Percentiles rank a stretch among this genome's conserved stretches.
Conservation (phyloP, 2,113 vertebrate species). For the Pseudorectes ferrugineus region DNA sequence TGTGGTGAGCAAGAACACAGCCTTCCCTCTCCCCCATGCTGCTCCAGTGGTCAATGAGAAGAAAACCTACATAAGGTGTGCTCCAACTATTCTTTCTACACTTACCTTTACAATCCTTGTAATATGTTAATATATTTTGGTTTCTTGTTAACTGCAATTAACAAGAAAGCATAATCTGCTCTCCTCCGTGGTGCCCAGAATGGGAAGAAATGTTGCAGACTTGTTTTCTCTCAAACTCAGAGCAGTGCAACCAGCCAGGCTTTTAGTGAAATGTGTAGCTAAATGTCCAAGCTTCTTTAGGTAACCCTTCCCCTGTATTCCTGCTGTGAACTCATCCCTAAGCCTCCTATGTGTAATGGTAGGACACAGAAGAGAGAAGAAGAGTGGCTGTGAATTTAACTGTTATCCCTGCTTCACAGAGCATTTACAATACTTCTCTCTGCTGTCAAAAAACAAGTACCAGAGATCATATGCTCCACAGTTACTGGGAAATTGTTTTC, state of each 20-base stretch:
- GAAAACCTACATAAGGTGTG: neutral
- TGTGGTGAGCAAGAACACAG: neutral
- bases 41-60: rapidly evolving
- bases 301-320: neutral
- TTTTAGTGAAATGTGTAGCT: neutral
- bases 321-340: neutral
- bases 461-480: no score
- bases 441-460: neutral
- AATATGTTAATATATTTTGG: neutral
- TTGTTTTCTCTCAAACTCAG: neutral
- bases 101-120: neutral
- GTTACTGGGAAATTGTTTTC: neutral
- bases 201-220: neutral
- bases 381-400: neutral
- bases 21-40: neutral
- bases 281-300: neutral
- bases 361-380: neutral
- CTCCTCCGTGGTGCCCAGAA: neutral
- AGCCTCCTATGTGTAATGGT: neutral
- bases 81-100: neutral
- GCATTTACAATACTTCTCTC: neutral
- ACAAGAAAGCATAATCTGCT: neutral
- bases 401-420: neutral
- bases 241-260: neutral
- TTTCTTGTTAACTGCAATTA: neutral